These are phyloP conservation scores for Heterohyrax brucei DNA, from an alignment of 2,797 vertebrate genomes.

Conservation along the genomic window DNA sequence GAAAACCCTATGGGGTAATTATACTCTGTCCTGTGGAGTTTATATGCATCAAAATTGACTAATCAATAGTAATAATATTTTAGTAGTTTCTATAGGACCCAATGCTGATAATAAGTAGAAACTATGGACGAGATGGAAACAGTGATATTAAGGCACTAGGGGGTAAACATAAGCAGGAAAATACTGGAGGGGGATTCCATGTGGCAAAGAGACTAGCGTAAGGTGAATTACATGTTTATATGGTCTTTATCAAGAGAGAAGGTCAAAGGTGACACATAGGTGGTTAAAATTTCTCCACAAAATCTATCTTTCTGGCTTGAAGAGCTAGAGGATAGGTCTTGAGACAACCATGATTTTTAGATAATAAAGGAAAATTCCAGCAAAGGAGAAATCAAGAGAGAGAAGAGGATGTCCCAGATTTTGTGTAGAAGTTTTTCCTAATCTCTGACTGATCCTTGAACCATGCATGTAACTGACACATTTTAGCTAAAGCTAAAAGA, in stretches of 20 bases:
- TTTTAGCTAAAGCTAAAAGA: neutral
- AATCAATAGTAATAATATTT: neutral
- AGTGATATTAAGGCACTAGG: neutral
- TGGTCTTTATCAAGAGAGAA: neutral
- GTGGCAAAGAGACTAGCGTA: neutral
- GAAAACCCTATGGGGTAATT: too few species aligned
- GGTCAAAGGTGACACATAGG: neutral
- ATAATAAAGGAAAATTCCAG: neutral
- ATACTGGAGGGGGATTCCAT: neutral
- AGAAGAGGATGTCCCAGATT: neutral
- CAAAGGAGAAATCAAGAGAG: neutral
- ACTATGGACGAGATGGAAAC: conserved; percentile 11
- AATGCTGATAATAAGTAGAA: neutral
- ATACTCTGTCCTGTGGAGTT: too few species aligned
- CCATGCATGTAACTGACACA: neutral
- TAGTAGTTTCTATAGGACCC: neutral
- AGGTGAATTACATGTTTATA: neutral
- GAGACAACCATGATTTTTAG: neutral
- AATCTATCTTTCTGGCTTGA: neutral
- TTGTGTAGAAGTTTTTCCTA: neutral
- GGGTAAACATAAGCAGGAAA: neutral
- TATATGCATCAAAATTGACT: too few species aligned
- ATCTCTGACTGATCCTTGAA: conserved; percentile 1
- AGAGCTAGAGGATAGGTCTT: neutral
- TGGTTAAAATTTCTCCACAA: neutral